Evolutionary conservation across 2,797 vertebrate genomes (phyloP).

Genomic region (Liasis olivaceus): DNA sequence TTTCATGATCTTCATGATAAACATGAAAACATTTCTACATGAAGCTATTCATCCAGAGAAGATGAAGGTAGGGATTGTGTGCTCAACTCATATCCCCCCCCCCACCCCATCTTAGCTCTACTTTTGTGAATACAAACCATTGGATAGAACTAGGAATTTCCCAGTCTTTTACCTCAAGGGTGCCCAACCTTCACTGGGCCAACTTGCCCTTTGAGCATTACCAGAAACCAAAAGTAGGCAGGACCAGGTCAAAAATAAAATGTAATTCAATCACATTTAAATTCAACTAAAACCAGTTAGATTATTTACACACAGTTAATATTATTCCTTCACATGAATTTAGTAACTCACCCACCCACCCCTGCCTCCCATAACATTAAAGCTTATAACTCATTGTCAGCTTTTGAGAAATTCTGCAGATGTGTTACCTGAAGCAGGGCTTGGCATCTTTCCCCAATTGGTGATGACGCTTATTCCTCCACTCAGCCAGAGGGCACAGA

Average conservation of each 20-base stretch:
- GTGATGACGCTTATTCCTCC: background rate
- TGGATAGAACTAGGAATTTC: background rate
- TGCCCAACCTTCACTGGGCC: background rate
- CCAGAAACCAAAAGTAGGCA: background rate
- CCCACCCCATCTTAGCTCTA: background rate
- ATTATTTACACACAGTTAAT: background rate
- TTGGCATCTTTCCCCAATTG: background rate
- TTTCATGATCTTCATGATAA: background rate
- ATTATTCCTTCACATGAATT: background rate
- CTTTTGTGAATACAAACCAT: background rate
- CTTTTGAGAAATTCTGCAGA: background rate
- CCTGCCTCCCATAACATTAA: background rate
- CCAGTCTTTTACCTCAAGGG: background rate
- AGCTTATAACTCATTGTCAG: background rate
- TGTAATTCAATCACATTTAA: background rate
- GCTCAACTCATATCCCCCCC: background rate
- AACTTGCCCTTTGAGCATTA: background rate
- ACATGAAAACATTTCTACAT: background rate
- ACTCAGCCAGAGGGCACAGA: background rate
- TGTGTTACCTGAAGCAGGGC: background rate
- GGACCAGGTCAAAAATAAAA: background rate
- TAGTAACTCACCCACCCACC: background rate
- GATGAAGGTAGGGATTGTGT: background rate
- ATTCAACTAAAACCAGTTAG: background rate
- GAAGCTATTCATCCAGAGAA: background rate